Percentiles rank a stretch among this genome's conserved stretches.
These are phyloP conservation scores for Glyptemys insculpta DNA, from an alignment of 2,797 vertebrate species.

Conservation along the genomic window DNA sequence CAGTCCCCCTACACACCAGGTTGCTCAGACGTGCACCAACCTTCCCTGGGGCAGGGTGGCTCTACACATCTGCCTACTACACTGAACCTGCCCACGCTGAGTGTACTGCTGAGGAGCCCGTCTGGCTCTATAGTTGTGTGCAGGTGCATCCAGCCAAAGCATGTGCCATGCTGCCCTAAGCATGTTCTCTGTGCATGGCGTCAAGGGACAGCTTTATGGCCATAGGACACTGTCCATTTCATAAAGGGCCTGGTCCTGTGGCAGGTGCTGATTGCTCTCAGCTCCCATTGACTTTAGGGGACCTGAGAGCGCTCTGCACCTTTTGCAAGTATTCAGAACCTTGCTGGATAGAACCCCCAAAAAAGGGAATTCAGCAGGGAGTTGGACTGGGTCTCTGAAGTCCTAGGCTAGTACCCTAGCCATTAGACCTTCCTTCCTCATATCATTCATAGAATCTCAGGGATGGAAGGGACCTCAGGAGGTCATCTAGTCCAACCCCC, in stretches of 20 bases:
- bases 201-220: background rate
- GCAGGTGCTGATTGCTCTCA: background rate
- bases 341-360: background rate
- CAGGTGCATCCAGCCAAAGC: background rate
- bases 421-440: background rate
- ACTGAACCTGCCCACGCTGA: slow-evolving; percentile 40
- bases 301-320: background rate
- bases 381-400: background rate
- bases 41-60: slow-evolving; percentile 50
- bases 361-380: background rate
- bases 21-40: no score
- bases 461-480: no score
- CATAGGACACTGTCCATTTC: background rate
- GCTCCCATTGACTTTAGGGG: background rate
- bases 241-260: background rate
- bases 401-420: background rate
- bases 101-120: slow-evolving; percentile 66
- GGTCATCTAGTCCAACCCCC: no score
- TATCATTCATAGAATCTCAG: background rate
- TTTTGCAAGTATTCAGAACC: background rate
- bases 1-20: no score
- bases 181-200: background rate
- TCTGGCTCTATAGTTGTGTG: slow-evolving; percentile 36
- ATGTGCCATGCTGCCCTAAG: background rate
- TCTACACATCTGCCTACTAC: slow-evolving; percentile 54